A percentile compares a stretch with the other conserved stretches of the same genome.
Evolutionary conservation across 2,797 vertebrate genomes (phyloP).

Genomic region (Gobio occitaniae): DNA sequence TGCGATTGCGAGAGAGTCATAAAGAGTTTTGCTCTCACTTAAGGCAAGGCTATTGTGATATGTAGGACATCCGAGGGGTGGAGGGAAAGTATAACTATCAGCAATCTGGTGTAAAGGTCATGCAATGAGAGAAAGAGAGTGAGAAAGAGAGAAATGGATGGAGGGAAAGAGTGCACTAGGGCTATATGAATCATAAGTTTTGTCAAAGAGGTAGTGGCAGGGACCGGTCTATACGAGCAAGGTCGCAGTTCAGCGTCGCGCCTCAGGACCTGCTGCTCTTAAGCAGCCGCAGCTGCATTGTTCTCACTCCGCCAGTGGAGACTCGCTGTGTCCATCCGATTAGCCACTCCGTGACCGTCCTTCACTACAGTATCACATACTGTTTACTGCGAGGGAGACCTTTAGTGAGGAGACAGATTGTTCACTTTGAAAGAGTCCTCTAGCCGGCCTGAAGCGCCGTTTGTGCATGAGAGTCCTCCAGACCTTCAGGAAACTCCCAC

Average conservation of each 20-base stretch:
- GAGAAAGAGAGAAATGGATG: conserved; percentile 43
- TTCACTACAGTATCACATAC: conserved; percentile 55
- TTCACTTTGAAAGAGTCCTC: conserved; percentile 59
- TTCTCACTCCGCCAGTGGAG: conserved; percentile 48
- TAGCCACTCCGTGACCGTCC: conserved; percentile 58
- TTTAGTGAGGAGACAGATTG: conserved; percentile 61
- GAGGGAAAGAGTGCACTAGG: conserved; percentile 51
- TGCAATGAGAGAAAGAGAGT: conserved; percentile 48
- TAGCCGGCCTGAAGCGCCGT: conserved; percentile 53
- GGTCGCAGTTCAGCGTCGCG: conserved; percentile 55
- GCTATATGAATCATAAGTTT: conserved; percentile 62
- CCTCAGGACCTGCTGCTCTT: conserved; percentile 59
- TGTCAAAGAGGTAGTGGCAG: conserved; percentile 58
- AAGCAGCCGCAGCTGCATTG: conserved; percentile 46
- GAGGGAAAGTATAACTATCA: conserved; percentile 57
- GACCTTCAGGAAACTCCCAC: conserved; percentile 56
- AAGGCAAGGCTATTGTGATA: conserved; percentile 65
- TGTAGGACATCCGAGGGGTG: conserved; percentile 62
- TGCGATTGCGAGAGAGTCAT: conserved; percentile 43
- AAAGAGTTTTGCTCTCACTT: conserved; percentile 59
- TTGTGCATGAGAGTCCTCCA: conserved; percentile 58
- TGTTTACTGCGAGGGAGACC: conserved; percentile 61
- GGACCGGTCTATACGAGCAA: conserved; percentile 54
- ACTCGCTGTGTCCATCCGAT: conserved; percentile 56
- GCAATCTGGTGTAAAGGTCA: conserved; percentile 64